Percentiles rank a stretch among this genome's conserved stretches.
These are phyloP conservation scores for Danio kyathit DNA, from an alignment of 2,797 vertebrate species.

Conservation along the genomic window DNA sequence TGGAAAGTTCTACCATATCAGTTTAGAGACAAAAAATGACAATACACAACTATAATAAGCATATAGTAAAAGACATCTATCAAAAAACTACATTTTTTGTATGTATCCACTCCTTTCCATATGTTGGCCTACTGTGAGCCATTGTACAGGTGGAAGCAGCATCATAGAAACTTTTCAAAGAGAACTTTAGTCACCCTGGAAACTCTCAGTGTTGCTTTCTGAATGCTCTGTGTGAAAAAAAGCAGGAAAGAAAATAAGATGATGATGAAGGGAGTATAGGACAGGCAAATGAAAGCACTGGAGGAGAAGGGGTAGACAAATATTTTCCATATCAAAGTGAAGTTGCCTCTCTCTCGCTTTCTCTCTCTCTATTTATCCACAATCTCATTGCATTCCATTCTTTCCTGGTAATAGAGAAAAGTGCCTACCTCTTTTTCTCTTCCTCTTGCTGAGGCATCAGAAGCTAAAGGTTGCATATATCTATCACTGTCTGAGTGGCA, in stretches of 20 bases:
- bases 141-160: background rate
- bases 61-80: no score
- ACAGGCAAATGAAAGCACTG: constrained; percentile 19
- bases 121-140: no score
- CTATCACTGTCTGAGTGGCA: constrained; percentile 40
- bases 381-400: constrained; percentile 15
- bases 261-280: constrained; percentile 4
- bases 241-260: constrained; percentile 3
- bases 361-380: background rate
- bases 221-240: background rate
- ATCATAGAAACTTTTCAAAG: background rate
- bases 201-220: constrained; percentile 1
- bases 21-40: no score
- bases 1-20: no score
- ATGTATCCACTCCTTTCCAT: no score
- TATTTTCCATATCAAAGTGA: constrained; percentile 18
- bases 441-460: constrained; percentile 19
- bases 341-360: background rate
- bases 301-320: constrained; percentile 20
- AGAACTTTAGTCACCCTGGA: background rate
- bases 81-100: no score
- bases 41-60: no score
- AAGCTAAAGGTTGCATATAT: constrained; percentile 54
- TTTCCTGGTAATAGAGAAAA: constrained; percentile 35
- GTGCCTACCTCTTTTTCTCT: constrained; percentile 14